Conservation (phyloP, 2,113 vertebrate genomes). For the Grallaria varia region DNA sequence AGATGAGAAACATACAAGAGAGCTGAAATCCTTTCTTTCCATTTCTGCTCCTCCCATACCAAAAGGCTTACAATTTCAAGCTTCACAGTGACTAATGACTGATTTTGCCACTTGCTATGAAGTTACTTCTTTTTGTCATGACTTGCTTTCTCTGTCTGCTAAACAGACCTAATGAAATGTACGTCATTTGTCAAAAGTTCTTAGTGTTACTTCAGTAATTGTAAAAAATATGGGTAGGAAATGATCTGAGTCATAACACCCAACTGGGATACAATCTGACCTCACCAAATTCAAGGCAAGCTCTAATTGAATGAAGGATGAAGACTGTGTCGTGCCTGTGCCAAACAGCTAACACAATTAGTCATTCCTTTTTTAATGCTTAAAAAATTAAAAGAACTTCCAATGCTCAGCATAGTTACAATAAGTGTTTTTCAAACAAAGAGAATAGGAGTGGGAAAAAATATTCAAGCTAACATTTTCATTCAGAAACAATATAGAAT, state of each 20-base stretch:
- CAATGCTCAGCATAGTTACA: neutral
- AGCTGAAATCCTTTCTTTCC: neutral
- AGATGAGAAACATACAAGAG: neutral
- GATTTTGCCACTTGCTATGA: neutral
- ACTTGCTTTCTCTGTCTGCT: neutral
- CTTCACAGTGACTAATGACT: rapidly evolving
- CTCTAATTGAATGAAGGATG: conserved; percentile 21
- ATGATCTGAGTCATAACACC: neutral
- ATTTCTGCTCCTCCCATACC: neutral
- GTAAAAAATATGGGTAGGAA: neutral
- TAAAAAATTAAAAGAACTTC: neutral
- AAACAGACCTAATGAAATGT: neutral
- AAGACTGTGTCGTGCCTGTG: neutral
- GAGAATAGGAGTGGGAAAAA: neutral
- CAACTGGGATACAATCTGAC: neutral
- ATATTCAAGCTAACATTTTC: neutral
- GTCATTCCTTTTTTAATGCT: neutral
- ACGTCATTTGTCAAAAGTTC: conserved; percentile 11
- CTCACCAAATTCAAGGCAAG: conserved; percentile 8
- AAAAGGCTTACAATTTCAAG: neutral
- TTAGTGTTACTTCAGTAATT: conserved; percentile 10
- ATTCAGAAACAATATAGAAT: neutral
- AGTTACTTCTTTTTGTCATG: neutral
- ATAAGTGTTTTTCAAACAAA: neutral
- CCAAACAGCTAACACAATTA: conserved; percentile 23